These are phyloP conservation scores for Echinometra lucunter DNA, from an alignment of 53 echinoderm and acorn worm species.

Conservation along the genomic window DNA sequence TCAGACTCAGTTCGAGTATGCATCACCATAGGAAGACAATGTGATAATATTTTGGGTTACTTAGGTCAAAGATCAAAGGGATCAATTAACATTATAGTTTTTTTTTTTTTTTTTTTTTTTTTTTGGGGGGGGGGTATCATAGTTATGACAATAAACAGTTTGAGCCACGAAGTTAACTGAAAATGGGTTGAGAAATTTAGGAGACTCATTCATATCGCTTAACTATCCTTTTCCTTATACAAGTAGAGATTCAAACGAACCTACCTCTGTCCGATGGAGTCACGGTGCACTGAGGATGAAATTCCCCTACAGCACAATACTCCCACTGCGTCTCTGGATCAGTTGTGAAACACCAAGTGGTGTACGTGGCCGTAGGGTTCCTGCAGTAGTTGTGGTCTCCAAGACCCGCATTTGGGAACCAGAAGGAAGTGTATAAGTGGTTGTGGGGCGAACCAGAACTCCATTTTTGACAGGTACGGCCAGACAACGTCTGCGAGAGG, in stretches of 20 bases:
- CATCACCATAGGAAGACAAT: too few relatives aligned
- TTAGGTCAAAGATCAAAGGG: too few relatives aligned
- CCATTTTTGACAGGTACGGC: conserved; percentile 85
- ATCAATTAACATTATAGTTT: too few relatives aligned
- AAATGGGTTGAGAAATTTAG: too few relatives aligned
- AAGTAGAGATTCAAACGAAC: not conserved
- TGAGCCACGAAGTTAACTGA: too few relatives aligned
- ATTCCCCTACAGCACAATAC: conserved; percentile 76
- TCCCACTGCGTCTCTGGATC: conserved; percentile 69
- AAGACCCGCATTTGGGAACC: conserved; percentile 68
- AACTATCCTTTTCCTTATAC: too few relatives aligned
- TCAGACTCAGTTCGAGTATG: too few relatives aligned
- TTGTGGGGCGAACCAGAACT: conserved; percentile 74
- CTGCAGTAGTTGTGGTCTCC: conserved; percentile 86
- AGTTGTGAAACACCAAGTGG: conserved; percentile 81
- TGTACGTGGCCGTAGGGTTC: conserved; percentile 42
- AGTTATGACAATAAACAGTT: too few relatives aligned
- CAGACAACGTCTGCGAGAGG: conserved; percentile 72
- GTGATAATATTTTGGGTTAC: too few relatives aligned
- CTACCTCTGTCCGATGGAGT: not conserved
- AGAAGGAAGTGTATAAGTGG: conserved; percentile 57
- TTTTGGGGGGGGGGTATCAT: too few relatives aligned
- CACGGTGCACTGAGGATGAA: not conserved
- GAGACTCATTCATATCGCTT: too few relatives aligned
- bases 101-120: too few relatives aligned